Evolutionary conservation across 92 coral and sea anemone genomes (phyloP), one percentile per base, ranked within the genome.

Genomic region (Epizoanthus illoricatus): DNA sequence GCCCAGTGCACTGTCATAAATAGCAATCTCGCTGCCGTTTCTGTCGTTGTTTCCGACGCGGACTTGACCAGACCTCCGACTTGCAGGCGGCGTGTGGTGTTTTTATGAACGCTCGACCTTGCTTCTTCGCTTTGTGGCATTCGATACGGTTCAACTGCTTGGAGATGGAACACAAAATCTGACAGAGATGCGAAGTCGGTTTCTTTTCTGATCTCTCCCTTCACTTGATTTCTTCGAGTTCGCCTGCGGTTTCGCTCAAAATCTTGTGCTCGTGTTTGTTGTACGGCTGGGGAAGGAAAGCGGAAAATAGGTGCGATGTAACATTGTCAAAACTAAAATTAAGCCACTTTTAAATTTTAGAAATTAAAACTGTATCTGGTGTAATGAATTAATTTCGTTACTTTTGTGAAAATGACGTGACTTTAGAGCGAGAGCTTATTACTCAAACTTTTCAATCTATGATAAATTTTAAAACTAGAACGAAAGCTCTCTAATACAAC

Each of bases 1-100:
- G 99, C 99, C 99, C 99, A 97, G 84, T 97, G 97, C 4, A 91
- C 91, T 3, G 97, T 94, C 99, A 94, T 97, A 70, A 97, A 97
- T 54, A 97, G 56, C 76, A 92, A 81, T 12, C 99, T 89, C 11
- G 99, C 95, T 39, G 99, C 99, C 54, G 86, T 92, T 69, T 97
- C 99, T 20, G 93, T 88, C 40, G 86, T 87, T 70, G 85, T 90
- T 57, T 94, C 98, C 15, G 86, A 17, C 19, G 85, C 85, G 55
- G 74, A 83, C 20, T 69, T 85, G 15, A 58, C 87, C 41, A 55
- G 81, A 47, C 69, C 76, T 74, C 64, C 84, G 80, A 61, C n/a
- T 10, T n/a, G 74, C 63, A 62, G 80, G 45, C 78, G 52, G 61
- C 20, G 67, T 47, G 87, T 47, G 85, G 67, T 80, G 87, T 43